Conservation (phyloP, 2,888 invertebrate species). For the Ophioninae sp. region DNA sequence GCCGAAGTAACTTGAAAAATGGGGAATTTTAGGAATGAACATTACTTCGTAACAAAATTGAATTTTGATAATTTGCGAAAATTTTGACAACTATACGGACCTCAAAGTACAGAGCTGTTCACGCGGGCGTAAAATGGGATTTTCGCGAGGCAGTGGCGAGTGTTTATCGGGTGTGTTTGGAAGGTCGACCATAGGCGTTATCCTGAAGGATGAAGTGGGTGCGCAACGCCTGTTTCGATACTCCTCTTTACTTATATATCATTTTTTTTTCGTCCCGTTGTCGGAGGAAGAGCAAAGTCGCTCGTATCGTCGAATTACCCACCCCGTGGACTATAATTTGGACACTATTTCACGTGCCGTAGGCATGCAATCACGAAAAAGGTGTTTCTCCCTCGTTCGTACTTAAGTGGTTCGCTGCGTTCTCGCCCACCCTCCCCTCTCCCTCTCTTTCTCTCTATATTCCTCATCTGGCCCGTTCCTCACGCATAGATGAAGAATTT, state of each 20-base stretch:
- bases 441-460: not conserved
- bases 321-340: constrained; percentile 76
- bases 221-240: constrained; percentile 55
- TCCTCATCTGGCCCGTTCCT: not conserved
- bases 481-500: constrained; percentile 77
- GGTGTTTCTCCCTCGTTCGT: constrained; percentile 70
- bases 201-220: constrained; percentile 53
- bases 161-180: constrained; percentile 20
- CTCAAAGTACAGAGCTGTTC: not conserved
- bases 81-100: not conserved
- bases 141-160: not conserved
- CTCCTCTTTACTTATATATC: constrained; percentile 30
- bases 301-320: constrained; percentile 74
- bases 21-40: no score
- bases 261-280: constrained; percentile 27
- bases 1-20: no score
- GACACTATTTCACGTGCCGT: constrained; percentile 77
- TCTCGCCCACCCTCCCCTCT: constrained; percentile 6
- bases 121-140: not conserved
- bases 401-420: constrained; percentile 51
- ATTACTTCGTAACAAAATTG: no score
- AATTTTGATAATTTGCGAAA: not conserved
- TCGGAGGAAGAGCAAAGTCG: constrained; percentile 41
- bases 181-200: constrained; percentile 46
- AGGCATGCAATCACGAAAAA: constrained; percentile 78